Evolutionary conservation across 2,888 invertebrate genomes (phyloP).

Genomic region (Patella pellucida): DNA sequence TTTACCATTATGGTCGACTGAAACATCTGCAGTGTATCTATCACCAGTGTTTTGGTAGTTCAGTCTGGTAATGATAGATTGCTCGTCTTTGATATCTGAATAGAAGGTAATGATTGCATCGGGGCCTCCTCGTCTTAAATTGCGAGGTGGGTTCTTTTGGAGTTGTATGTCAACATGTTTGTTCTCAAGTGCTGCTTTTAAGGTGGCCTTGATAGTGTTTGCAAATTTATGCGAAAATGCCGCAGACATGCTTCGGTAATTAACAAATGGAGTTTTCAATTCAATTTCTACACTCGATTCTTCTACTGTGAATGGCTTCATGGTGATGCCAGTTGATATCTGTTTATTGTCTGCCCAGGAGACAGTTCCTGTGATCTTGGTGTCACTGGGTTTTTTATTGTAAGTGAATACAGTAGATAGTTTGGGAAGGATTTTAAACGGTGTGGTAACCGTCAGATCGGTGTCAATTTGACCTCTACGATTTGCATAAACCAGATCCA

Average conservation of each 20-base stretch:
- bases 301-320: slow-evolving; percentile 34
- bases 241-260: slow-evolving; percentile 22
- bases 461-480: background rate
- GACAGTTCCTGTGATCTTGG: slow-evolving; percentile 35
- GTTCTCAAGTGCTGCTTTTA: background rate
- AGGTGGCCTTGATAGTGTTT: slow-evolving; percentile 12
- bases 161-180: slow-evolving; percentile 20
- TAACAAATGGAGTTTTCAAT: slow-evolving; percentile 38
- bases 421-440: background rate
- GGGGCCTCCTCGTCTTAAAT: slow-evolving; percentile 8
- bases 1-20: slow-evolving; percentile 23
- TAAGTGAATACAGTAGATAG: slow-evolving; percentile 25
- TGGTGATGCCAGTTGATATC: slow-evolving; percentile 34
- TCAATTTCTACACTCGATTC: slow-evolving; percentile 36
- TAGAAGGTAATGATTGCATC: slow-evolving; percentile 25
- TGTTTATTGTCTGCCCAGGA: slow-evolving; percentile 44
- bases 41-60: slow-evolving; percentile 24
- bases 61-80: slow-evolving; percentile 22
- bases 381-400: slow-evolving; percentile 30
- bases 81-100: slow-evolving; percentile 25
- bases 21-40: slow-evolving; percentile 23
- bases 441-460: background rate
- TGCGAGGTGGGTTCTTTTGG: slow-evolving; percentile 6
- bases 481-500: background rate
- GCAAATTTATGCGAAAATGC: slow-evolving; percentile 17